Evolutionary conservation across 2,113 vertebrate species (phyloP).

Genomic region (Gymnorhina tibicen): DNA sequence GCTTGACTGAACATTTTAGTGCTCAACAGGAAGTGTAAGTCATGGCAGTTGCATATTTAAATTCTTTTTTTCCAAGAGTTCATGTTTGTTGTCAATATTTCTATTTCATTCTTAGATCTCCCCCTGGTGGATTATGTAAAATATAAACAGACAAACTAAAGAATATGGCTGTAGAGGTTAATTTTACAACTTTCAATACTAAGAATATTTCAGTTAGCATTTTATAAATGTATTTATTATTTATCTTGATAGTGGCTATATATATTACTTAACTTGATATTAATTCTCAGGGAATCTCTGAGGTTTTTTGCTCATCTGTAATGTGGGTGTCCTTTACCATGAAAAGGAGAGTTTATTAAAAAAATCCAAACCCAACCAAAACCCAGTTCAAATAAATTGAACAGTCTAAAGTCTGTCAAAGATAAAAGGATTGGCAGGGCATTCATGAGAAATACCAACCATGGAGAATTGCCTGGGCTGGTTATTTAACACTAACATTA

Average conservation of each 20-base stretch:
- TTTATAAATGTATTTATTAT: background rate
- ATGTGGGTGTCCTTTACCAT: background rate
- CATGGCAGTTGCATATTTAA: background rate
- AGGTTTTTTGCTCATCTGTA: background rate
- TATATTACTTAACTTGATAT: background rate
- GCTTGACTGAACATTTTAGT: background rate
- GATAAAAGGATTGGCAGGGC: background rate
- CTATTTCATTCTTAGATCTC: conserved; percentile 19
- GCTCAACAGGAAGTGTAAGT: background rate
- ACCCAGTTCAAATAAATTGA: background rate
- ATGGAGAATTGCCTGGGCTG: background rate
- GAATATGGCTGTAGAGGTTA: background rate
- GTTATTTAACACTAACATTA: background rate
- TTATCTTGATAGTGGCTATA: background rate
- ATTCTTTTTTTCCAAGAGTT: background rate
- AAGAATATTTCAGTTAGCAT: background rate
- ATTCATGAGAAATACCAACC: background rate
- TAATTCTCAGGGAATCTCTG: background rate
- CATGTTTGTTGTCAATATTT: background rate
- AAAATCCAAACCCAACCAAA: background rate
- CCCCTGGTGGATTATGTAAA: conserved; percentile 39
- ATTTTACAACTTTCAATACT: background rate
- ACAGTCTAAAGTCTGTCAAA: background rate
- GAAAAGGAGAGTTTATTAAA: background rate
- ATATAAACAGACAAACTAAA: background rate